These are phyloP conservation scores for Nyctibius grandis DNA, from an alignment of 2,797 vertebrate genomes.

Conservation along the genomic window DNA sequence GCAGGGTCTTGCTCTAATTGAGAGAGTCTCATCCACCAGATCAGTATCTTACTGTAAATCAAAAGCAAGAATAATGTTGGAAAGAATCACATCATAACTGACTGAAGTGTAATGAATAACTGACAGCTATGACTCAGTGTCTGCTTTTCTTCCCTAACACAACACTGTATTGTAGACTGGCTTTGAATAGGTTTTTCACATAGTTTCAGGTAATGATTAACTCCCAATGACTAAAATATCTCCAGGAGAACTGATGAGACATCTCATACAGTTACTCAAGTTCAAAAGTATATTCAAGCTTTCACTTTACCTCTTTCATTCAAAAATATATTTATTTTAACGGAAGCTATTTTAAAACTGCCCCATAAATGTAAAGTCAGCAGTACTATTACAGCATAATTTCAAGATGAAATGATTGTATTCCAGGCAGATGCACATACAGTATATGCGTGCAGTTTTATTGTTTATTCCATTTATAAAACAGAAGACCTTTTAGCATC, in stretches of 20 bases:
- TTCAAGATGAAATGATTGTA: background rate
- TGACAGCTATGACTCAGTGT: slow-evolving; percentile 65
- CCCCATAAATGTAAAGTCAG: background rate
- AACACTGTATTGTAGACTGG: background rate
- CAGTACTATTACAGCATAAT: background rate
- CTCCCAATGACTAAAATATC: slow-evolving; percentile 59
- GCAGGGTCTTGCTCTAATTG: background rate
- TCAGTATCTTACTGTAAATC: background rate
- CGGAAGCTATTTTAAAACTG: background rate
- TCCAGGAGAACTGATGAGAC: slow-evolving; percentile 22
- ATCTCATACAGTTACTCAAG: background rate
- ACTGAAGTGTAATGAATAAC: slow-evolving; percentile 43
- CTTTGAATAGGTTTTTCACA: slow-evolving; percentile 7
- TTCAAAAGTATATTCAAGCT: background rate
- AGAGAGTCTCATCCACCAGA: background rate
- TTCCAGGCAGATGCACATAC: background rate
- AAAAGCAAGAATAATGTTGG: background rate
- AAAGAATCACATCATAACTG: slow-evolving; percentile 4
- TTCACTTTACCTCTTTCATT: background rate
- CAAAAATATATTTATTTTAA: background rate
- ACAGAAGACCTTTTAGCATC: background rate
- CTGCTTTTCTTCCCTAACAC: slow-evolving; percentile 60
- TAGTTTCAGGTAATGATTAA: slow-evolving; percentile 68
- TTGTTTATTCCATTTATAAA: background rate
- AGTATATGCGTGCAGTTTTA: background rate